Percentiles rank a stretch among this genome's conserved stretches.
phyloP scores from a whole-genome alignment of 2,888 invertebrate genomes.

The Drosophila subquinaria region DNA sequence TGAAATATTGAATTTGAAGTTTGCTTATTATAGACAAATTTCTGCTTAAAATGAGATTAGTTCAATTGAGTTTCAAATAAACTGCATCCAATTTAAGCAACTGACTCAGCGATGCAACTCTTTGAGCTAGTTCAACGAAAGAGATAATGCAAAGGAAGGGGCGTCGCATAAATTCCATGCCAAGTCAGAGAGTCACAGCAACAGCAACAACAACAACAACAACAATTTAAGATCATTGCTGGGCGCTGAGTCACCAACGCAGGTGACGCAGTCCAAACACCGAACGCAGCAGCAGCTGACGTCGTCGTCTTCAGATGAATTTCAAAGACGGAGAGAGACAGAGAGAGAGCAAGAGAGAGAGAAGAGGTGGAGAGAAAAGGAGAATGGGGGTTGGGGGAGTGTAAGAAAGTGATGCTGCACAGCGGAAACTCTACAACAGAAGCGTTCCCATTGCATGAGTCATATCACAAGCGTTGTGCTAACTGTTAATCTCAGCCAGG shows the following conservation, averaged over 20 bases:
- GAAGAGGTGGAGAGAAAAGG: background rate
- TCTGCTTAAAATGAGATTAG: background rate
- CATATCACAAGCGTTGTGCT: constrained; percentile 17
- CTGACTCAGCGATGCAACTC: constrained; percentile 1
- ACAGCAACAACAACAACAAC: constrained; percentile 1
- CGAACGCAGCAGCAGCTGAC: constrained; percentile 17
- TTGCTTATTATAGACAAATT: no score
- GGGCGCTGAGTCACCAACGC: constrained; percentile 47
- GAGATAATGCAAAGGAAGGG: constrained; percentile 4
- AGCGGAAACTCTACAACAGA: constrained; percentile 26
- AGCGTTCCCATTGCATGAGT: constrained; percentile 53
- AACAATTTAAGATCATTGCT: constrained; percentile 33
- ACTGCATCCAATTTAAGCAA: background rate
- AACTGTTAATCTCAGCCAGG: constrained; percentile 37
- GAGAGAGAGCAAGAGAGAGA: background rate
- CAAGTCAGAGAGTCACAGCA: constrained; percentile 10
- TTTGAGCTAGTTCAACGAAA: constrained; percentile 11
- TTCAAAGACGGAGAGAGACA: background rate
- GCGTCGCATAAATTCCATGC: constrained; percentile 38
- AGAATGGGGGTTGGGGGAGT: background rate
- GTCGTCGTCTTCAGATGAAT: constrained; percentile 7
- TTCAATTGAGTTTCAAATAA: background rate
- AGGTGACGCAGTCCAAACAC: constrained; percentile 49
- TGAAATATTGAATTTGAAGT: no score
- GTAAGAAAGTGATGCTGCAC: constrained; percentile 18